These are phyloP conservation scores for Ia io DNA, from an alignment of 2,113 vertebrate genomes.

Conservation along the genomic window DNA sequence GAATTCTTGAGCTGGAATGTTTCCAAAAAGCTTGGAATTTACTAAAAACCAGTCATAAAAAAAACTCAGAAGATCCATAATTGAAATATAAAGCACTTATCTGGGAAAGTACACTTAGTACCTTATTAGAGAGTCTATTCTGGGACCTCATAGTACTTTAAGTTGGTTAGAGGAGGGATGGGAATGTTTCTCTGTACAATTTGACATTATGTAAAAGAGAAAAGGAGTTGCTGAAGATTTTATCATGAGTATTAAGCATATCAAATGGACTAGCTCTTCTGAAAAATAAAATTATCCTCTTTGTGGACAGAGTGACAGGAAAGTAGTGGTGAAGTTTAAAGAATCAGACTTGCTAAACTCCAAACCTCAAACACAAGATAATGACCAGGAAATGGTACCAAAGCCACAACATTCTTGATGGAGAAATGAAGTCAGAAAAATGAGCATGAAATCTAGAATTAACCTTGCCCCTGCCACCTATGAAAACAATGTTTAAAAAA, in stretches of 20 bases:
- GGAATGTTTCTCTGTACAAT: neutral
- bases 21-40: neutral
- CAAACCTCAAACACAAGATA: neutral
- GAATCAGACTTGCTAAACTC: neutral
- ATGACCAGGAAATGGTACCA: neutral
- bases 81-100: neutral
- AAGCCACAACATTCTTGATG: neutral
- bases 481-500: neutral
- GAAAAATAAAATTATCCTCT: neutral
- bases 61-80: neutral
- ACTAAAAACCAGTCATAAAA: neutral
- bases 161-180: neutral
- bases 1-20: neutral
- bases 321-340: neutral
- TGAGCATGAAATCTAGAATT: neutral
- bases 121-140: neutral
- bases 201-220: neutral
- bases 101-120: neutral
- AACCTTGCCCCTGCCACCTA: neutral
- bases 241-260: neutral
- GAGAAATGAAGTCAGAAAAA: neutral
- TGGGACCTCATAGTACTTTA: neutral
- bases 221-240: neutral
- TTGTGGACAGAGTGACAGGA: neutral
- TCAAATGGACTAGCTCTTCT: neutral